Percentiles rank a stretch among this genome's conserved stretches.
These are phyloP conservation scores for Coregonus suidteri DNA, from an alignment of 2,797 vertebrate species.

Conservation along the genomic window DNA sequence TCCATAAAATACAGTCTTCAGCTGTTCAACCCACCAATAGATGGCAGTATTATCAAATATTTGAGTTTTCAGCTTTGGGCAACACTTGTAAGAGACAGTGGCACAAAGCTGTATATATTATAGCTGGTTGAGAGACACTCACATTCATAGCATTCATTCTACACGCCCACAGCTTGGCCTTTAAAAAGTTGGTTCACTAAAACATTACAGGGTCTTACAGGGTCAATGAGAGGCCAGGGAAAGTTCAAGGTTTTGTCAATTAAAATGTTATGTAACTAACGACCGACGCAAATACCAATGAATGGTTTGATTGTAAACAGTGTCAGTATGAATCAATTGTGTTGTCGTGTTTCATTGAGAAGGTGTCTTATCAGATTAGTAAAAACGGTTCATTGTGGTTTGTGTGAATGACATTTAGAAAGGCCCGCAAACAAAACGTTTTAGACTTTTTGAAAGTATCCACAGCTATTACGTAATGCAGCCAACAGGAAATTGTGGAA, in stretches of 20 bases:
- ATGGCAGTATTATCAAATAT: constrained; percentile 53
- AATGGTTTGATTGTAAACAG: too few relatives aligned
- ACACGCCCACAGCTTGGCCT: not conserved
- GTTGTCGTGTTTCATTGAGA: not conserved
- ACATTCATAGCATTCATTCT: not conserved
- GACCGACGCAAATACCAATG: too few relatives aligned
- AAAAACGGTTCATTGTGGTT: not conserved
- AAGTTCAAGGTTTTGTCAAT: not conserved
- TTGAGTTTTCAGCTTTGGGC: not conserved
- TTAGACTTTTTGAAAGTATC: not conserved
- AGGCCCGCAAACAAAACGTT: not conserved
- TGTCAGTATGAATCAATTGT: too few relatives aligned
- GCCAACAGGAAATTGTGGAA: constrained; percentile 39
- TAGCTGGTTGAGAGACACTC: not conserved
- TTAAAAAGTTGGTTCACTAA: not conserved
- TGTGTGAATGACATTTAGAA: not conserved
- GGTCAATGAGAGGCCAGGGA: not conserved
- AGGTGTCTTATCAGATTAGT: not conserved
- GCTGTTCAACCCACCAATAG: constrained; percentile 50
- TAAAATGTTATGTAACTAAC: not conserved
- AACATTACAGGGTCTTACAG: not conserved
- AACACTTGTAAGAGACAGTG: not conserved
- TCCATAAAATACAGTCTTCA: not conserved
- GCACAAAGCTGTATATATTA: not conserved
- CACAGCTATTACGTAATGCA: not conserved